Conservation (phyloP, 92 coral and sea anemone species). For the Actinostola sp. region DNA sequence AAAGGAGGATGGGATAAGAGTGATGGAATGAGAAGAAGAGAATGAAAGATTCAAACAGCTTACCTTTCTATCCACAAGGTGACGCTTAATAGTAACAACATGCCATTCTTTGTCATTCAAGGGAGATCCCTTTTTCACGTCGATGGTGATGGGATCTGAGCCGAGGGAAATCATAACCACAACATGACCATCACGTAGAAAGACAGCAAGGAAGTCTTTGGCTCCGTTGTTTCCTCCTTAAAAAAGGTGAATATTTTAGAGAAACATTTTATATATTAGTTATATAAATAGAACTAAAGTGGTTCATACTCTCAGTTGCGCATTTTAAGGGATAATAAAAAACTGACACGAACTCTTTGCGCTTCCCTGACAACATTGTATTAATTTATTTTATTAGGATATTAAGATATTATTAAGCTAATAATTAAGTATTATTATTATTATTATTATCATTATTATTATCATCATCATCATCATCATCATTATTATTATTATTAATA, state of each 20-base stretch:
- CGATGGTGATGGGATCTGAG: constrained; percentile 57
- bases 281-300: neutral
- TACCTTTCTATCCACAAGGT: constrained; percentile 41
- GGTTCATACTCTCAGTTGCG: too few relatives aligned
- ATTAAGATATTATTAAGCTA: too few relatives aligned
- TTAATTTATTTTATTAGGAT: too few relatives aligned
- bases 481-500: neutral
- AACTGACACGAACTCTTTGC: too few relatives aligned
- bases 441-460: neutral
- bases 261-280: neutral
- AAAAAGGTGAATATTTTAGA: neutral
- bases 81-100: constrained; percentile 60
- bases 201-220: constrained; percentile 79
- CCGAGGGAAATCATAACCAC: constrained; percentile 79
- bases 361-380: too few relatives aligned
- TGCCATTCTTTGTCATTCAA: constrained; percentile 79
- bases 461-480: neutral
- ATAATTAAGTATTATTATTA: neutral
- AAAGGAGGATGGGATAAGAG: too few relatives aligned
- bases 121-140: constrained; percentile 52
- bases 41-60: too few relatives aligned
- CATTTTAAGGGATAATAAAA: too few relatives aligned
- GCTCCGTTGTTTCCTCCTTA: constrained; percentile 85
- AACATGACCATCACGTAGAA: constrained; percentile 68
- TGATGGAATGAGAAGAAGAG: too few relatives aligned